Percentiles rank a stretch among this genome's conserved stretches.
Conservation (phyloP, 2,113 vertebrate genomes). For the Macaca mulatta region DNA sequence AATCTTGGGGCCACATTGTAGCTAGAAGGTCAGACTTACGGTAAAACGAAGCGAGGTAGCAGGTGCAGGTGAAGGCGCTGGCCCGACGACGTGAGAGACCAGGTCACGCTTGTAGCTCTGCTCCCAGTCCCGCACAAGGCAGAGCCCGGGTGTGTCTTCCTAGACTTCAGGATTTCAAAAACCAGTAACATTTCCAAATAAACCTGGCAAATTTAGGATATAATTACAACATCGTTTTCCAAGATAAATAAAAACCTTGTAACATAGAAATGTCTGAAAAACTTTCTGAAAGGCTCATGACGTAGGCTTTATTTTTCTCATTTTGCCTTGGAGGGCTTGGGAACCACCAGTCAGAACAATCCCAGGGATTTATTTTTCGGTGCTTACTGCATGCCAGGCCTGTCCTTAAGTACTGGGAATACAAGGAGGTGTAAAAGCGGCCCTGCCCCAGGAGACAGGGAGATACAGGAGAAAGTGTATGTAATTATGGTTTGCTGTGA, state of each 20-base stretch:
- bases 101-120: neutral
- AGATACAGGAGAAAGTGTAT: fast-evolving
- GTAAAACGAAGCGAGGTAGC: fast-evolving
- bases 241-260: neutral
- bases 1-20: fast-evolving
- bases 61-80: neutral
- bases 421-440: neutral
- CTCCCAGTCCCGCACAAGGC: neutral
- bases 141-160: neutral
- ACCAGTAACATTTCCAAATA: neutral
- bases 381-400: neutral
- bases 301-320: neutral
- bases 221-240: neutral
- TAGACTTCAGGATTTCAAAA: neutral
- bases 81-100: neutral
- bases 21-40: neutral
- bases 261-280: neutral
- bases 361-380: neutral
- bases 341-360: neutral
- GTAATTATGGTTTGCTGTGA: neutral
- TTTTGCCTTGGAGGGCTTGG: neutral
- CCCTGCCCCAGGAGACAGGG: neutral
- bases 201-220: neutral
- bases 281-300: neutral
- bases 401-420: neutral